Conservation (phyloP, 2,113 vertebrate genomes). For the Marmota monax region DNA sequence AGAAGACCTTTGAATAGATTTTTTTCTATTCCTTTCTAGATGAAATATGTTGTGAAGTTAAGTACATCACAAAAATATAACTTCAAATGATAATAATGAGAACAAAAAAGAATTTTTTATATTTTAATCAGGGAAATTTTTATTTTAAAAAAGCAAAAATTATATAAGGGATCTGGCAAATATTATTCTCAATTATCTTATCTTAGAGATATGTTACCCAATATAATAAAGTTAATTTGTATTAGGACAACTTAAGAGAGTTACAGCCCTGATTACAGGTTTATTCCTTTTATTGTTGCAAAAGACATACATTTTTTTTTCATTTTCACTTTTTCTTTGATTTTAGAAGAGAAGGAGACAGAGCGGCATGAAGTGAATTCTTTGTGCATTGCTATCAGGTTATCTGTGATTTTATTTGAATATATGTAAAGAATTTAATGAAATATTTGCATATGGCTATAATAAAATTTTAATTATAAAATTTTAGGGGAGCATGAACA, state of each 20-base stretch:
- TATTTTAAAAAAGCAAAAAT: background rate
- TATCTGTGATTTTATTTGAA: background rate
- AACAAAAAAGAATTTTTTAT: background rate
- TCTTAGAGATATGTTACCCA: background rate
- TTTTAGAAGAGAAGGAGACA: background rate
- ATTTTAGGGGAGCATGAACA: background rate
- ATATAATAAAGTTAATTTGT: background rate
- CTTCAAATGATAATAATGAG: background rate
- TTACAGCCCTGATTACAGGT: rapidly evolving
- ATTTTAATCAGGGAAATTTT: background rate
- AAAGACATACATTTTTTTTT: background rate
- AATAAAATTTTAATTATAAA: background rate
- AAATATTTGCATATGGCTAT: background rate
- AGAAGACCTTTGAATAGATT: background rate
- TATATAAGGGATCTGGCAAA: background rate
- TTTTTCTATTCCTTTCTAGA: background rate
- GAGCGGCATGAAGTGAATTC: background rate
- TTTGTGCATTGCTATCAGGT: too few relatives aligned
- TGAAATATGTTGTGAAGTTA: background rate
- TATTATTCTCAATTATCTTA: background rate
- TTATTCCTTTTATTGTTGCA: background rate
- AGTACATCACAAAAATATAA: background rate
- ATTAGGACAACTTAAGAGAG: background rate
- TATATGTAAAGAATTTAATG: background rate
- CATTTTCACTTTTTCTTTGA: background rate